Base-by-base conservation (phyloP, 2,888 invertebrate genomes). In the Oxystoma pomonae region DNA sequence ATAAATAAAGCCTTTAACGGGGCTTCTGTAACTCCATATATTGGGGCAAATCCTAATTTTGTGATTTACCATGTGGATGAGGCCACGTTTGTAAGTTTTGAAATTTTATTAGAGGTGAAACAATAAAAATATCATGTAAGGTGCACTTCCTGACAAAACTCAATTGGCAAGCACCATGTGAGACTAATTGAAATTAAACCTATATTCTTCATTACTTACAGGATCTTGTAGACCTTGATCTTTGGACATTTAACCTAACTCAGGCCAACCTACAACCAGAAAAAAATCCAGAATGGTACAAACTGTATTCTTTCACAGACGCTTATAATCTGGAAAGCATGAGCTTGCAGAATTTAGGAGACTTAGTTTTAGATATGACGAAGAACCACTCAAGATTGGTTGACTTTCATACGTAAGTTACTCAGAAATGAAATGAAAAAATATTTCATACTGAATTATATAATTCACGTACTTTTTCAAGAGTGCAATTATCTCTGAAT, bases 1-100 rank as follows among this genome's bases (percentile, higher is more conserved):
- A 83, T 86, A 2, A 87, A 85, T 66, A 83, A 93, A 1, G 89
- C 90, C 1, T 94, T 91, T 85, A 90, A 94, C 61, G 91, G 89
- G 0, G 95, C 94, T 16, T 90, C 92, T 71, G 81, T 92, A 16
- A 94, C 94, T 0, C 80, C 91, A 0, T 92, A 85, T 72, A 81
- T 90, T 0, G 91, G 85, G 72, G 77, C 84, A 0, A 79, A 86
- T 72, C 86, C 90, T 64, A 95, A 75, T 63, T 77, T 72, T 56
- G 35, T 35, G 35, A 35, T 35, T 35, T 35, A 35, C 12, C 3
- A 3, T 12, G 35, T 35, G 35, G 0, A 72, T 63, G 58, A 63
- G 3, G 58, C 61, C 21, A 71, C 70, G 56, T 72, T 69, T 55
- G 75, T 75, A 64, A 69, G 51, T 69, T 19, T 35, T 21, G n/a